These are phyloP conservation scores for Drosophila falleni DNA, from an alignment of 2,888 invertebrate species.

Conservation along the genomic window DNA sequence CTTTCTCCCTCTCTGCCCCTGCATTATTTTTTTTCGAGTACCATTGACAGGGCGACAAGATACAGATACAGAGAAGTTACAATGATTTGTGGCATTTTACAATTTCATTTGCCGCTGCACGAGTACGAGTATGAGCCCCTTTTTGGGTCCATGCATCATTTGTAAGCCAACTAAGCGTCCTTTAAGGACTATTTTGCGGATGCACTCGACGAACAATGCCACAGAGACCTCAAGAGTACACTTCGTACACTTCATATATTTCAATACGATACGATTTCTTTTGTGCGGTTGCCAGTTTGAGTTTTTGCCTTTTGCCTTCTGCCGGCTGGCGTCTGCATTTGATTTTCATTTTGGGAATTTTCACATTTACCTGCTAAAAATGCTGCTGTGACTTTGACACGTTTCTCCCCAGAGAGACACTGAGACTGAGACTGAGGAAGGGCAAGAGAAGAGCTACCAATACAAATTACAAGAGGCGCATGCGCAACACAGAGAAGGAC, in stretches of 20 bases:
- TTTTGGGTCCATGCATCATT: conserved; percentile 69
- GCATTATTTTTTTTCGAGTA: conserved; percentile 34
- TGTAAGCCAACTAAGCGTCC: conserved; percentile 81
- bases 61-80: conserved; percentile 57
- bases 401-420: conserved; percentile 41
- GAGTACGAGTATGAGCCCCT: conserved; percentile 46
- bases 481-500: conserved; percentile 61
- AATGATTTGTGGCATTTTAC: conserved; percentile 81
- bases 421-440: neutral
- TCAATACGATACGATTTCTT: conserved; percentile 41
- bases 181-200: conserved; percentile 81
- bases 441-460: neutral
- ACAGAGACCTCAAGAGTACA: conserved; percentile 52
- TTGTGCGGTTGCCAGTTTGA: conserved; percentile 58
- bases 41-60: conserved; percentile 59
- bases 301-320: conserved; percentile 26
- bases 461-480: conserved; percentile 52
- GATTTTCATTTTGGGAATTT: conserved; percentile 65
- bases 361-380: conserved; percentile 80
- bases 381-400: conserved; percentile 66
- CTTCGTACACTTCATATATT: conserved; percentile 27
- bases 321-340: conserved; percentile 60
- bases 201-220: conserved; percentile 74
- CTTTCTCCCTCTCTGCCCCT: conserved; percentile 12
- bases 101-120: conserved; percentile 71